Evolutionary conservation across 2,888 invertebrate species (phyloP), one percentile per base, ranked within the genome.

Genomic region (Dasysyrphus tricinctus): DNA sequence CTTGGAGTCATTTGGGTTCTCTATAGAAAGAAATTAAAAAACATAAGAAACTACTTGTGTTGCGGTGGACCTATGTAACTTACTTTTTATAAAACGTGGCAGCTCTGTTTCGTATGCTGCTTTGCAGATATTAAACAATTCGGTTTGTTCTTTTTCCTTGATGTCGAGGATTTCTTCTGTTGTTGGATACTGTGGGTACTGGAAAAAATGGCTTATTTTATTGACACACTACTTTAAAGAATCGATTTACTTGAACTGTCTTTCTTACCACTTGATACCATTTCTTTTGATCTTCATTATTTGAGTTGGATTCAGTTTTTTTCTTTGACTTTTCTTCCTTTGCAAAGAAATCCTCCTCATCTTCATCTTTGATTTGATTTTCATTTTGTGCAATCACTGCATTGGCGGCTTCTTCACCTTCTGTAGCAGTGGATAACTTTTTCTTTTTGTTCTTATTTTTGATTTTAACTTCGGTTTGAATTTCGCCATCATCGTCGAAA

Each of bases 91-190:
- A 14, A 90, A 91, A 2, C 89, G 88, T 0, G 88, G 44, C 61
- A 90, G 89, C 72, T 92, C 91, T 0, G 90, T 77, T 3, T 92
- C 92, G 29, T 90, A 93, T 0, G 91, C 88, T 8, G 80, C 89
- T 85, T 91, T 90, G 88, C 93, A 93, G 8, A 90, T 42, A 82
- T 91, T 91, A 14, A 88, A 90, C 14, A 93, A 83, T 47, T 92
- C 92, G 51, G 90, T 88, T 70, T 93, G 90, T 70, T 93, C 93
- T 5, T 88, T 89, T 9, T 92, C 92, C 86, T 93, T 93, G 83
- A 93, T 90, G 75, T 93, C 93, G 19, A 91, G 72, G 7, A 91
- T 81, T 42, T 92, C 91, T 6, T 90, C 90, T 5, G 89, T 89
- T 29, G 89, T 89, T 3, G 92, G 91, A 63, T 89, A 91, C 24